phyloP scores from a whole-genome alignment of 2,113 vertebrate species.

The Brienomyrus brachyistius region DNA sequence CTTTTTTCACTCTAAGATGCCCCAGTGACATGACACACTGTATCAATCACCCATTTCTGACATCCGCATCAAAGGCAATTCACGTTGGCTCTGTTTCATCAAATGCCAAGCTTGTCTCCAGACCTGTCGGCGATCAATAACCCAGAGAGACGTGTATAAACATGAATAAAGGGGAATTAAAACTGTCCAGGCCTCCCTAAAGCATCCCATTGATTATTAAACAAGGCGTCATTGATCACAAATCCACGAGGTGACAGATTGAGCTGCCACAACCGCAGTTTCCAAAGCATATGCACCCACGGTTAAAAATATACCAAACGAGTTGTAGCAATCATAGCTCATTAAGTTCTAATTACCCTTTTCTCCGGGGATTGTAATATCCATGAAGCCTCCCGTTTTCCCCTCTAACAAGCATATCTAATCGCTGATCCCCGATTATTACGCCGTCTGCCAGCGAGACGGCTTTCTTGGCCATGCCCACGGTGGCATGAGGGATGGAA shows the following conservation, averaged over 20 bases:
- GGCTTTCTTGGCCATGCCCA: background rate
- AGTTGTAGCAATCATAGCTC: conserved; percentile 8
- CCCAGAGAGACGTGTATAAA: background rate
- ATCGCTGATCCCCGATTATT: conserved; percentile 1
- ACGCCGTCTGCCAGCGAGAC: background rate
- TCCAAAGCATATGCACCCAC: background rate
- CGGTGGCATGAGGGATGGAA: background rate
- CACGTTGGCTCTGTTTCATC: background rate
- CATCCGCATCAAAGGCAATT: background rate
- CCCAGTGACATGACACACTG: background rate
- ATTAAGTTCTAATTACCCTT: conserved; percentile 6
- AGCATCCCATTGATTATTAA: background rate
- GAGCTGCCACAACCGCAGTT: background rate
- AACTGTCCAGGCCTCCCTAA: background rate
- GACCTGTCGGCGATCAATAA: background rate
- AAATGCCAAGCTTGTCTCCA: background rate
- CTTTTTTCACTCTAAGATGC: background rate
- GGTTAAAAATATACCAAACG: background rate
- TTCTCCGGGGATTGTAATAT: background rate
- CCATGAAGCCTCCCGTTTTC: background rate
- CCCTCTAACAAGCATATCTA: conserved; percentile 6
- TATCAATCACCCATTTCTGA: background rate
- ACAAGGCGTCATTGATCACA: background rate
- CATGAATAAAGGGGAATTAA: background rate
- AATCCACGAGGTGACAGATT: background rate